Percentiles rank a stretch among this genome's conserved stretches.
Conservation (phyloP, 2,113 vertebrate genomes). For the Salvelinus namaycush region DNA sequence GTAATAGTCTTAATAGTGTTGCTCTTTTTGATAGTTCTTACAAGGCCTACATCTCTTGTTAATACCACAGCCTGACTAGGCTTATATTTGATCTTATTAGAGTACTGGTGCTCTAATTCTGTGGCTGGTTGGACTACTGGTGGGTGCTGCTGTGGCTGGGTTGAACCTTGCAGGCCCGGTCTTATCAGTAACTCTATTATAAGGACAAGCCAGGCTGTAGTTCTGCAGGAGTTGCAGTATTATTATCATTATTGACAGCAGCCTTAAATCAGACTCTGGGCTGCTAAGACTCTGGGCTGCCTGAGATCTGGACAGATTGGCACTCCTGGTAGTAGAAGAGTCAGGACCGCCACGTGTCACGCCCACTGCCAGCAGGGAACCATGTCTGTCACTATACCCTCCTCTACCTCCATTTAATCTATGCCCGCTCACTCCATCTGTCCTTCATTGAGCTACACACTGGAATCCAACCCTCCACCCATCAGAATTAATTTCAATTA, state of each 20-base stretch:
- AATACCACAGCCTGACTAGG: too few species aligned
- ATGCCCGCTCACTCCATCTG: neutral
- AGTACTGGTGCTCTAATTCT: too few species aligned
- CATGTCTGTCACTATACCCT: conserved; percentile 36
- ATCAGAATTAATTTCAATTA: too few species aligned
- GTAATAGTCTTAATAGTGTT: neutral
- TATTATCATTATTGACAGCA: conserved; percentile 62
- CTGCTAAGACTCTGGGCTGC: conserved; percentile 11
- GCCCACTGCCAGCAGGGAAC: neutral
- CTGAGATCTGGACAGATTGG: conserved; percentile 56
- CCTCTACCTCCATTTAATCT: neutral
- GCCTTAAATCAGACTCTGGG: conserved; percentile 58
- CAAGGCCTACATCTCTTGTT: too few species aligned
- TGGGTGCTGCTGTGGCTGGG: neutral
- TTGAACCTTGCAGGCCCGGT: conserved; percentile 1
- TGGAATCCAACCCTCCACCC: too few species aligned
- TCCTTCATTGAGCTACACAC: neutral
- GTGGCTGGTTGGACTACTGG: too few species aligned
- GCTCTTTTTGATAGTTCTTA: too few species aligned
- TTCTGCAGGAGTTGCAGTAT: conserved; percentile 46
- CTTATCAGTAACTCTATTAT: conserved; percentile 47
- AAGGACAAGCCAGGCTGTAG: conserved; percentile 26
- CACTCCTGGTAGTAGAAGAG: conserved; percentile 30
- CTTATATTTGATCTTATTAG: neutral
- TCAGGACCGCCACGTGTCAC: too few species aligned